Evolutionary conservation across 64 coral and sea anemone species (phyloP).

Genomic region (Stichodactyla helianthus): DNA sequence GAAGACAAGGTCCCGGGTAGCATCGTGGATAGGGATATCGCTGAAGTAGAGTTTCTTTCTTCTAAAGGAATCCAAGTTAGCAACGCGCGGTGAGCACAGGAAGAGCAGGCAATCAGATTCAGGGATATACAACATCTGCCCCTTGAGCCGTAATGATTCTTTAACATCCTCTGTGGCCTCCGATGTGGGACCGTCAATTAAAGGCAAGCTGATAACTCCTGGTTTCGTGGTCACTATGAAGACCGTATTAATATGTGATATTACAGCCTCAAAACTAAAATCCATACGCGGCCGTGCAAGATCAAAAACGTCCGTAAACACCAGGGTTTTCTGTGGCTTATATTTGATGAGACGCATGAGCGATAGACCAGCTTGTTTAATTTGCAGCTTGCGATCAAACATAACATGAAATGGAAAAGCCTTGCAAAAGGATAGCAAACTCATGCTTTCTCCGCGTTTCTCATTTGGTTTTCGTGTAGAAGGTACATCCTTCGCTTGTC

Average conservation of each 20-base stretch:
- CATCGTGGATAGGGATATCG: slow-evolving; percentile 91
- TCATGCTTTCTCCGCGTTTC: slow-evolving; percentile 52
- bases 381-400: slow-evolving; percentile 72
- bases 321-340: slow-evolving; percentile 43
- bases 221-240: slow-evolving; percentile 89
- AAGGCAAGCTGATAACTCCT: slow-evolving; percentile 30
- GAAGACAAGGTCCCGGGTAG: slow-evolving; percentile 87
- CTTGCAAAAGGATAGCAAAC: slow-evolving; percentile 85
- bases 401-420: slow-evolving; percentile 97
- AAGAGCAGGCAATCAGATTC: slow-evolving; percentile 85
- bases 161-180: slow-evolving; percentile 3
- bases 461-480: slow-evolving; percentile 14
- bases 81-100: slow-evolving; percentile 86
- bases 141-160: slow-evolving; percentile 70
- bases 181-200: background rate
- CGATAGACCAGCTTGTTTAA: slow-evolving; percentile 83
- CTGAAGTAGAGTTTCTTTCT: slow-evolving; percentile 67
- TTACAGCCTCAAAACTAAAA: slow-evolving; percentile 71
- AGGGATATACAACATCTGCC: slow-evolving; percentile 89
- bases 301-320: slow-evolving; percentile 83
- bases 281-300: slow-evolving; percentile 77
- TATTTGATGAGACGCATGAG: slow-evolving; percentile 67
- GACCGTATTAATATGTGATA: slow-evolving; percentile 91
- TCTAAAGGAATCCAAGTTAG: slow-evolving; percentile 59
- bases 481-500: background rate